phyloP scores from a whole-genome alignment of 2,113 vertebrate species.

The Notarius quadriscutis region DNA sequence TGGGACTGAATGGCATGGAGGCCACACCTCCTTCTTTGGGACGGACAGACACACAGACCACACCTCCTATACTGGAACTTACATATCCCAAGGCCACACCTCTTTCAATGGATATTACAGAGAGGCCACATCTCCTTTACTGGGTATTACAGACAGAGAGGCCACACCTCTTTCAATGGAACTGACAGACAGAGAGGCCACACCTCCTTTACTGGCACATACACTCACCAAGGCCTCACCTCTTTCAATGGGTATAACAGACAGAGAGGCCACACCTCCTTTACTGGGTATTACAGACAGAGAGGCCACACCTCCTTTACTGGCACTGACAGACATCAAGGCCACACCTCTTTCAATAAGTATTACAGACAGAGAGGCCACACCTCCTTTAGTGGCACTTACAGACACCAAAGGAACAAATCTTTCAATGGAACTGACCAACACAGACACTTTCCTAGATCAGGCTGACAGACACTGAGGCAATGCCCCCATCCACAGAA shows the following conservation, averaged over 20 bases:
- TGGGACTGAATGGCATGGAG: not conserved
- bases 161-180: not conserved
- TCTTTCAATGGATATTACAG: not conserved
- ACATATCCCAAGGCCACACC: not conserved
- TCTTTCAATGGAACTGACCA: too few relatives aligned
- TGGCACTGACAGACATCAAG: not conserved
- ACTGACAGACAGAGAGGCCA: not conserved
- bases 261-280: not conserved
- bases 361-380: not conserved
- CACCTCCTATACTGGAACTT: not conserved
- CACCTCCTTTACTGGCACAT: not conserved
- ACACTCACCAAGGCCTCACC: too few relatives aligned
- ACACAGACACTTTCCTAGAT: too few relatives aligned
- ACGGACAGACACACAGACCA: not conserved
- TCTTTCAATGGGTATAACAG: not conserved
- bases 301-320: not conserved
- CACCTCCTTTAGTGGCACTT: not conserved
- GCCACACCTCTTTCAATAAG: not conserved
- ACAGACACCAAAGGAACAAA: too few relatives aligned
- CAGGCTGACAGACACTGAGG: too few relatives aligned
- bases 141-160: not conserved
- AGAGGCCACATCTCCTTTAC: not conserved
- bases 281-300: not conserved
- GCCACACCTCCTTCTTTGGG: not conserved
- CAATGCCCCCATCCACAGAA: too few relatives aligned